Base-by-base conservation (phyloP, 2,113 vertebrate species). In the Carlito syrichta region DNA sequence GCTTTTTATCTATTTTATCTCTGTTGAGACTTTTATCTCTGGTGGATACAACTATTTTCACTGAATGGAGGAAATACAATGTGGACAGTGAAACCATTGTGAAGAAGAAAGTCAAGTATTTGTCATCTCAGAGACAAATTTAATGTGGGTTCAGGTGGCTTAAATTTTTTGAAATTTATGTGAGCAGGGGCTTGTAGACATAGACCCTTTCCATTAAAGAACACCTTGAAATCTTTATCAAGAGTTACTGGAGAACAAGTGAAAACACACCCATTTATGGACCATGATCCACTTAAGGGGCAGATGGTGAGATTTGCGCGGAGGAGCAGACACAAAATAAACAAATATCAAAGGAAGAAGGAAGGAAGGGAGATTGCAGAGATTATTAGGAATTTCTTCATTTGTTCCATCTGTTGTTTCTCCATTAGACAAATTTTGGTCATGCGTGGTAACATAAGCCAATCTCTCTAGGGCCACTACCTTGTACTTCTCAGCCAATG, bases 331-430 rank as follows among this genome's bases (percentile, higher is more conserved):
- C 22, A 25, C 56, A 58, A 25, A 58, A 25, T 25, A 23, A 58
- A 58, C 22, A 17, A 35, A 66, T 35, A 23, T 23, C 52, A 40
- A 27, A n/a, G 69, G 0, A 25, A 3, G 45, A 35, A 38, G 8
- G 1, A 0, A 0, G 38, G 40, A 19, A 35, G 40, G 56, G 40
- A 27, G 8, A n/a, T n/a, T 6, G 10, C 22, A 35, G 87, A 40
- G 38, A 2, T 9, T 1, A 0, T 0, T 3, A 1, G 1, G 6
- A 0, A 23, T 3, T 17, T 48, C 32, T 32, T 1, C 30, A 1
- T 3, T 4, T 32, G 10, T 11, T 7, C 58, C 22, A 0, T 3
- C 89, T 76, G 35, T 10, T n/a, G n/a, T n/a, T n/a, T n/a, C n/a
- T n/a, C n/a, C n/a, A n/a, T n/a, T n/a, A n/a, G n/a, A n/a, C n/a